Percentiles rank a stretch among this genome's conserved stretches.
These are phyloP conservation scores for Vanessa atalanta DNA, from an alignment of 1,140 invertebrate species.

Conservation along the genomic window DNA sequence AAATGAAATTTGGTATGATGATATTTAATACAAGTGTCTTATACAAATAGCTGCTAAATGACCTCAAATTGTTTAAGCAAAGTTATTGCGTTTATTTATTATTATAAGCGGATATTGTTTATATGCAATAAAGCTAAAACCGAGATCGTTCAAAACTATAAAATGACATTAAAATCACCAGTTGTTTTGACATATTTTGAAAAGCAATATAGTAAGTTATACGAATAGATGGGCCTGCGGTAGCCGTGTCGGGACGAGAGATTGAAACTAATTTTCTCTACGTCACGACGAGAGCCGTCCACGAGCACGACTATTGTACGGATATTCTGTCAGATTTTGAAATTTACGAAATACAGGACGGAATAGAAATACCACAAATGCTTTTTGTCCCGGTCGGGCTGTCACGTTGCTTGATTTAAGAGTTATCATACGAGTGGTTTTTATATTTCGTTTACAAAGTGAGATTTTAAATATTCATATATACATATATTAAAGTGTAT, in stretches of 20 bases:
- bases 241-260: conserved; percentile 52
- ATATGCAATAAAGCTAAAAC: too few relatives aligned
- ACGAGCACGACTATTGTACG: conserved; percentile 45
- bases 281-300: conserved; percentile 54
- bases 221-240: conserved; percentile 41
- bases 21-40: too few relatives aligned
- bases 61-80: too few relatives aligned
- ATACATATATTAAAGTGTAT: too few relatives aligned
- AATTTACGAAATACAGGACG: conserved; percentile 43
- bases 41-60: too few relatives aligned
- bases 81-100: too few relatives aligned
- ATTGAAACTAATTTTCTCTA: conserved; percentile 74
- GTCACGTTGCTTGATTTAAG: conserved; percentile 29
- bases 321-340: conserved; percentile 52
- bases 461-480: background rate
- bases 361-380: conserved; percentile 41
- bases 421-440: conserved; percentile 22
- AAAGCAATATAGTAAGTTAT: conserved; percentile 34
- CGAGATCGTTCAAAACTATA: background rate
- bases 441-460: conserved; percentile 4
- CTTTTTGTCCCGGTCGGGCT: conserved; percentile 34
- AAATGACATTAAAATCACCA: conserved; percentile 9
- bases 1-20: too few relatives aligned
- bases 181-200: conserved; percentile 29
- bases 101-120: too few relatives aligned